phyloP scores from a whole-genome alignment of 2,113 vertebrate species.

The Dromaius novaehollandiae region DNA sequence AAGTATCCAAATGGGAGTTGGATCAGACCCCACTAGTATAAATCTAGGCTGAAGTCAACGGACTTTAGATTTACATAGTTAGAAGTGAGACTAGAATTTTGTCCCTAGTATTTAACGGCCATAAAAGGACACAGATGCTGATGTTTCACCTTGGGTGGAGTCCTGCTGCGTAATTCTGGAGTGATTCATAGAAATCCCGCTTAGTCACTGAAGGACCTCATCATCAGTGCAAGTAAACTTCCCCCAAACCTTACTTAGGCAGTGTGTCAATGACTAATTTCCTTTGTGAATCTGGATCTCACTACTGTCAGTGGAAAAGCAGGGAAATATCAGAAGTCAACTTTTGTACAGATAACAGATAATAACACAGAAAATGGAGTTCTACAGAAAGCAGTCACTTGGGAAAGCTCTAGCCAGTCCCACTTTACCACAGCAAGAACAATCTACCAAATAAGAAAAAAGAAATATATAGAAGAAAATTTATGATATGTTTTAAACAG shows the following conservation, averaged over 20 bases:
- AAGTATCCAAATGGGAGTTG: background rate
- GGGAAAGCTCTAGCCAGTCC: background rate
- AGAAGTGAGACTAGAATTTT: background rate
- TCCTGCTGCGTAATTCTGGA: background rate
- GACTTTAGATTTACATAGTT: background rate
- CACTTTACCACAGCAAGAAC: background rate
- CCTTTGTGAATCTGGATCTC: background rate
- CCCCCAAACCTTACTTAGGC: background rate
- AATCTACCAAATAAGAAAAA: background rate
- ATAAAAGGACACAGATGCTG: background rate
- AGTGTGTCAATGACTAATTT: background rate
- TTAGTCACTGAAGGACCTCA: constrained; percentile 9
- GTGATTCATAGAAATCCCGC: background rate
- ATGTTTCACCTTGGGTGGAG: background rate
- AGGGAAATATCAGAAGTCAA: background rate
- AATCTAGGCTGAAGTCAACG: background rate
- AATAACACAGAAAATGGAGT: background rate
- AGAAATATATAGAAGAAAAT: background rate
- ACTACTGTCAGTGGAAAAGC: background rate
- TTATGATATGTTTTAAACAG: background rate
- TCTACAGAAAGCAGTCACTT: background rate
- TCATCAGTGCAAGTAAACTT: background rate
- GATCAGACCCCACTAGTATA: background rate
- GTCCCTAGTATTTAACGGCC: background rate
- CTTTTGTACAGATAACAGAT: background rate